Evolutionary conservation across 2,888 invertebrate genomes (phyloP).

Genomic region (Caenorhabditis imperialis): DNA sequence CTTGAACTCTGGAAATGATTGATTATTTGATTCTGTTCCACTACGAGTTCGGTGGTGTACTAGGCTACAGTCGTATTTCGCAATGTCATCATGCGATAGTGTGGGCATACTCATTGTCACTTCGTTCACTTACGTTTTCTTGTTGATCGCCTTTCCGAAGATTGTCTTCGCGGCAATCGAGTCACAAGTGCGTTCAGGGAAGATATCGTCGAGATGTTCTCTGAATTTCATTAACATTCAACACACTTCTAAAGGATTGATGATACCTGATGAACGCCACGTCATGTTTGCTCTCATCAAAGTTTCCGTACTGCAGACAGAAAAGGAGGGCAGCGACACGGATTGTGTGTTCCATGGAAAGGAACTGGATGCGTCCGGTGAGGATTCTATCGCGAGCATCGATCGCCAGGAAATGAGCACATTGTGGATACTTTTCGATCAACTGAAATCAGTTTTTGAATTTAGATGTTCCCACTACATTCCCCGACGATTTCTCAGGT

Average conservation of each 20-base stretch:
- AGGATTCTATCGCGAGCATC: slow-evolving; percentile 40
- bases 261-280: slow-evolving; percentile 12
- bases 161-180: slow-evolving; percentile 29
- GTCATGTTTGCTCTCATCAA: slow-evolving; percentile 16
- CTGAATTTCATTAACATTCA: background rate
- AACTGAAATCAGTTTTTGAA: no score
- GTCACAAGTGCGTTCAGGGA: slow-evolving; percentile 36
- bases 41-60: no score
- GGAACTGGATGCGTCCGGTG: slow-evolving; percentile 30
- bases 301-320: slow-evolving; percentile 30
- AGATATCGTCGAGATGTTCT: slow-evolving; percentile 36
- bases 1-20: slow-evolving; percentile 21
- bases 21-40: no score
- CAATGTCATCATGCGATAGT: no score
- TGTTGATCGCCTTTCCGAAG: slow-evolving; percentile 39
- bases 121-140: slow-evolving; percentile 32
- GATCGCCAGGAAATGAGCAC: slow-evolving; percentile 24
- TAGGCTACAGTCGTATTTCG: no score
- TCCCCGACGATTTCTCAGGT: no score
- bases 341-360: slow-evolving; percentile 25
- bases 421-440: slow-evolving; percentile 17
- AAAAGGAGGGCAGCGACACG: slow-evolving; percentile 34
- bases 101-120: no score
- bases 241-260: background rate
- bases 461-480: no score